Evolutionary conservation across 2,113 vertebrate genomes (phyloP).

Genomic region (Hystrix brachyura): DNA sequence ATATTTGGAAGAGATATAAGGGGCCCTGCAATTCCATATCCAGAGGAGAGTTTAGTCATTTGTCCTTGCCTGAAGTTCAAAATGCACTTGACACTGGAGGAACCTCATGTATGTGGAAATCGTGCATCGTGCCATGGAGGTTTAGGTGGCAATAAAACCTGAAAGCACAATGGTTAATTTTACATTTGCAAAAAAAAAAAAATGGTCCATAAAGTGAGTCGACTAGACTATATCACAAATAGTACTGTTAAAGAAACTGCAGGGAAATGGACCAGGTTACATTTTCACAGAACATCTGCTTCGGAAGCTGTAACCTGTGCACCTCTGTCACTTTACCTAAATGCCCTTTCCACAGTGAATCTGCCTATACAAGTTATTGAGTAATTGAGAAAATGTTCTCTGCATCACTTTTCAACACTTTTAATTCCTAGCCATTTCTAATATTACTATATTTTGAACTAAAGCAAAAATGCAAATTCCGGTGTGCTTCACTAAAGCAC

Average conservation of each 20-base stretch:
- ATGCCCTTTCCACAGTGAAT: background rate
- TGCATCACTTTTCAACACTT: background rate
- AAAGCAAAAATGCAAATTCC: slow-evolving; percentile 45
- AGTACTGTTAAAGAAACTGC: background rate
- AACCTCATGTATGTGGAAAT: background rate
- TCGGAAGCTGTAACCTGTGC: background rate
- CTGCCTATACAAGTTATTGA: background rate
- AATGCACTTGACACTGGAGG: background rate
- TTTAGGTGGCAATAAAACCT: slow-evolving; percentile 13
- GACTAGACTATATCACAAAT: background rate
- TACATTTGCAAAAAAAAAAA: slow-evolving; percentile 26
- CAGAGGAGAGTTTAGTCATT: slow-evolving; percentile 1
- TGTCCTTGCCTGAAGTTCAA: slow-evolving; percentile 13
- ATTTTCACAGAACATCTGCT: slow-evolving; percentile 44
- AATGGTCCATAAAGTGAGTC: background rate
- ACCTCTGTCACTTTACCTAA: slow-evolving; percentile 37
- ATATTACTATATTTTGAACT: background rate
- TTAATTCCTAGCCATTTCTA: background rate
- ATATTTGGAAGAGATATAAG: slow-evolving; percentile 1
- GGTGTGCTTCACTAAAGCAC: background rate
- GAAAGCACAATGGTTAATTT: background rate
- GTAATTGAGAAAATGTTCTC: background rate
- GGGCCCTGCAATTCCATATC: background rate
- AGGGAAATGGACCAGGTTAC: background rate
- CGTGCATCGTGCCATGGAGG: background rate